Conservation (phyloP, 1,140 invertebrate genomes). For the Procambarus virginalis region DNA sequence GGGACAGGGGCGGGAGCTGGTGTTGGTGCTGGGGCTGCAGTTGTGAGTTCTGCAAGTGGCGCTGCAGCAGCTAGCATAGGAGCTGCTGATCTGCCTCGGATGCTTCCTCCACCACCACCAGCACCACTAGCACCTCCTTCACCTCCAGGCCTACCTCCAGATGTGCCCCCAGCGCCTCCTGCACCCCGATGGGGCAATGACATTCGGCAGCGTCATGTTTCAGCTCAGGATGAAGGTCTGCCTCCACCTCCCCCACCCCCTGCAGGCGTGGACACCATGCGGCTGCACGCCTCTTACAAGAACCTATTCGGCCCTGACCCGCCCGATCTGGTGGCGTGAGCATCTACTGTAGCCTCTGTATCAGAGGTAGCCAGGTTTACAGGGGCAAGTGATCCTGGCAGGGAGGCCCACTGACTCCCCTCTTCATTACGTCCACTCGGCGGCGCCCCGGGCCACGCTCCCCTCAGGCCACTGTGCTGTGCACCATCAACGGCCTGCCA, state of each 20-base stretch:
- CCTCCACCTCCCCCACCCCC: constrained; percentile 69
- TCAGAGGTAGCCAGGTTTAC: constrained; percentile 55
- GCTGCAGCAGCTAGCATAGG: constrained; percentile 47
- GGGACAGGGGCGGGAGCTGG: constrained; percentile 17
- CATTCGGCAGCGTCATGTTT: constrained; percentile 67
- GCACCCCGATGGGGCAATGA: constrained; percentile 68
- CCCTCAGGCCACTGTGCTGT: constrained; percentile 27
- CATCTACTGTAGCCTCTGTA: constrained; percentile 57
- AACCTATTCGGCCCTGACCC: constrained; percentile 69
- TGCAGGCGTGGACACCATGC: constrained; percentile 67
- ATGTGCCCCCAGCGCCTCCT: constrained; percentile 70
- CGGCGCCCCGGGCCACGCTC: constrained; percentile 56
- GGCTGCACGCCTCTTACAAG: constrained; percentile 69
- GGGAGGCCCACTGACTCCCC: constrained; percentile 54
- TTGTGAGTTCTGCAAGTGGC: constrained; percentile 23
- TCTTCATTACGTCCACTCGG: constrained; percentile 62
- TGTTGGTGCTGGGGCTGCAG: constrained; percentile 9
- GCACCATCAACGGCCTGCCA: constrained; percentile 26
- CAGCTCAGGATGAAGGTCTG: constrained; percentile 63
- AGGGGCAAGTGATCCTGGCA: constrained; percentile 51
- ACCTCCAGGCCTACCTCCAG: constrained; percentile 60
- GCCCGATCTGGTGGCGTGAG: constrained; percentile 70
- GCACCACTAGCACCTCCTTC: constrained; percentile 60
- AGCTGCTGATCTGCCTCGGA: constrained; percentile 52
- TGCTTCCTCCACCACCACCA: constrained; percentile 66